Conservation (phyloP, 2,888 invertebrate genomes). For the Diogma glabrata region DNA sequence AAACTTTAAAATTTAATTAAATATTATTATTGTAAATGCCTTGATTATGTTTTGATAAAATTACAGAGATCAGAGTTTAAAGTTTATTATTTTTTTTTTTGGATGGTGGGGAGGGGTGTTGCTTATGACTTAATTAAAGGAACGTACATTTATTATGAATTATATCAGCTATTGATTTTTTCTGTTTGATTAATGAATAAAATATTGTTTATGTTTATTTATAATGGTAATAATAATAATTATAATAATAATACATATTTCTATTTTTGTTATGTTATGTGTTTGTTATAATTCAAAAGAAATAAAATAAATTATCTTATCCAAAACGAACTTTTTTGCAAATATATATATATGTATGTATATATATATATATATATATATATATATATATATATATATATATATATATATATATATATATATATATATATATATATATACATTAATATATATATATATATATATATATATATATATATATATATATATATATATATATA, state of each 20-base stretch:
- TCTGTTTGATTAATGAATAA: conserved; percentile 7
- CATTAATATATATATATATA: no score
- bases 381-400: no score
- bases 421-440: no score
- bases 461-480: no score
- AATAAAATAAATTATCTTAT: conserved; percentile 4
- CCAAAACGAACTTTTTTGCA: conserved; percentile 9
- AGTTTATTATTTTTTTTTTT: background rate
- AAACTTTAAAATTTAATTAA: background rate
- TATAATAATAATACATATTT: conserved; percentile 6
- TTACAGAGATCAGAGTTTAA: conserved; percentile 3
- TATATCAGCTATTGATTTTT: conserved; percentile 9
- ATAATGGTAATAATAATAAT: conserved; percentile 7
- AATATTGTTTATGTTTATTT: conserved; percentile 1
- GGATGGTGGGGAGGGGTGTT: background rate
- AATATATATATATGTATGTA: no score
- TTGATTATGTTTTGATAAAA: background rate
- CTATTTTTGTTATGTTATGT: conserved; percentile 6
- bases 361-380: no score
- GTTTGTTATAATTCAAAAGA: conserved; percentile 4
- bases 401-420: no score
- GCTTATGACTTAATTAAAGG: background rate
- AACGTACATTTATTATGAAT: conserved; percentile 5
- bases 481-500: no score
- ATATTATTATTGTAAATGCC: no score